A percentile compares a stretch with the other conserved stretches of the same genome.
Conservation (phyloP, 2,888 invertebrate genomes). For the Blomia tropicalis region DNA sequence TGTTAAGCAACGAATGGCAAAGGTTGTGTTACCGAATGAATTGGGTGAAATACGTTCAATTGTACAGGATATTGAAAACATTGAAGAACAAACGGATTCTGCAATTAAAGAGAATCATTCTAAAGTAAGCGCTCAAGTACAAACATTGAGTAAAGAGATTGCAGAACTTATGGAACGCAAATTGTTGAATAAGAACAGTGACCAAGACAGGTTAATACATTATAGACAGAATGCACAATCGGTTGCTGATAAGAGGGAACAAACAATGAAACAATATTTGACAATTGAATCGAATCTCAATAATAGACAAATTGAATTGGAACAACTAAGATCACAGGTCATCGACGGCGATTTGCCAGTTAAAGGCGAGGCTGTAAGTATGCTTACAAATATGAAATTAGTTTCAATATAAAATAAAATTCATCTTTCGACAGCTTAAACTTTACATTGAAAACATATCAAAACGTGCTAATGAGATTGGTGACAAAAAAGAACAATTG, state of each 20-base stretch:
- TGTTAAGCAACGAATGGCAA: constrained; percentile 55
- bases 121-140: constrained; percentile 36
- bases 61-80: constrained; percentile 41
- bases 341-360: constrained; percentile 50
- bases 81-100: constrained; percentile 12
- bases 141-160: constrained; percentile 44
- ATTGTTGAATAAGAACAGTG: constrained; percentile 47
- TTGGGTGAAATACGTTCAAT: constrained; percentile 52
- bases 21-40: constrained; percentile 63
- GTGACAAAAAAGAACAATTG: constrained; percentile 59
- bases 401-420: neutral
- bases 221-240: constrained; percentile 56
- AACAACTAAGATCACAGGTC: constrained; percentile 46
- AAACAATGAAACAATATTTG: constrained; percentile 51
- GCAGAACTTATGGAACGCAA: constrained; percentile 55
- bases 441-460: constrained; percentile 10
- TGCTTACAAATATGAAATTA: neutral
- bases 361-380: constrained; percentile 49
- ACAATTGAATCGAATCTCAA: constrained; percentile 45
- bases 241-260: constrained; percentile 58
- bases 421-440: constrained; percentile 2
- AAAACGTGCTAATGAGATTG: constrained; percentile 47
- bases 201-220: constrained; percentile 57
- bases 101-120: neutral
- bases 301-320: constrained; percentile 41